Conservation (phyloP, 2,888 invertebrate species). For the Resseliella maxima region DNA sequence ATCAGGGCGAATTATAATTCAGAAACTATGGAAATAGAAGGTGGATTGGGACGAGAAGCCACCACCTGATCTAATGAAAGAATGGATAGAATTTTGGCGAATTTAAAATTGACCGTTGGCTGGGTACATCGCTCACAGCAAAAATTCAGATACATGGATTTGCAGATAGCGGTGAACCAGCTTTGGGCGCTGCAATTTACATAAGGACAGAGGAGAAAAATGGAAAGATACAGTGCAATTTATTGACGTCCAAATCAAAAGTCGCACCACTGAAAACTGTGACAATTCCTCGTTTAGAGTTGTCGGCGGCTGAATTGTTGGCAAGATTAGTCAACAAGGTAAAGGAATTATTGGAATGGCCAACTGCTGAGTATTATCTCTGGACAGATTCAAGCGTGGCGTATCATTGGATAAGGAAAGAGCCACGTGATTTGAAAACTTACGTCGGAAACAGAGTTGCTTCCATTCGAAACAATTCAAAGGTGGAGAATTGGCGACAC, state of each 20-base stretch:
- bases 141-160: constrained; percentile 56
- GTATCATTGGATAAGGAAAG: background rate
- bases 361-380: constrained; percentile 57
- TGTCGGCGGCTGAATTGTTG: constrained; percentile 58
- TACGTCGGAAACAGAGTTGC: constrained; percentile 42
- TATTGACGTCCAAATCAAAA: constrained; percentile 57
- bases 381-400: constrained; percentile 62
- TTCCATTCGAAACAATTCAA: background rate
- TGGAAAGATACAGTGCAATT: background rate
- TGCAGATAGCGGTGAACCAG: constrained; percentile 53
- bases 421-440: constrained; percentile 30
- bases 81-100: constrained; percentile 57
- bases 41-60: constrained; percentile 58
- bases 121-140: background rate
- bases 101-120: background rate
- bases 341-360: constrained; percentile 57
- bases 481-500: constrained; percentile 59
- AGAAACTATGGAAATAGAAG: constrained; percentile 58
- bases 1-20: constrained; percentile 57
- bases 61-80: constrained; percentile 9
- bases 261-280: constrained; percentile 58
- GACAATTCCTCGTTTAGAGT: constrained; percentile 58
- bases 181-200: constrained; percentile 58
- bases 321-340: background rate
- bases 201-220: constrained; percentile 13